Conservation (phyloP, 1,140 invertebrate species). For the Agrypnia vestita region DNA sequence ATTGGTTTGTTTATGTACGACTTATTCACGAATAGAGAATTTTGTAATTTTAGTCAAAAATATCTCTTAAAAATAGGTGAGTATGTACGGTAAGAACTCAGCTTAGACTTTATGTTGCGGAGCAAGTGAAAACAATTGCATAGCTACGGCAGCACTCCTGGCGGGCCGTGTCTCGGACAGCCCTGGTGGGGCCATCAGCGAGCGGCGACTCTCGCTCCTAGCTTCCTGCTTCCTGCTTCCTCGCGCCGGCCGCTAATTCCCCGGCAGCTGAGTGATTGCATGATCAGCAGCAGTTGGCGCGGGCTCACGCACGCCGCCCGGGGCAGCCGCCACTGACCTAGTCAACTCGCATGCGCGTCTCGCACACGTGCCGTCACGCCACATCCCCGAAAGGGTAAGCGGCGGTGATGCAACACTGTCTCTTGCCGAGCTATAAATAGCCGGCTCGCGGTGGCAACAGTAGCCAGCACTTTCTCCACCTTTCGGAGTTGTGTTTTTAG, state of each 20-base stretch:
- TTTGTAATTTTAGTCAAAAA: no score
- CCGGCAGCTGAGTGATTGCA: constrained; percentile 17
- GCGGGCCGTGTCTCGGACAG: no score
- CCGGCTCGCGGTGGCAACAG: not conserved
- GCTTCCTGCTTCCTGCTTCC: not conserved
- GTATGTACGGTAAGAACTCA: no score
- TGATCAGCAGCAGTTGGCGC: constrained; percentile 4
- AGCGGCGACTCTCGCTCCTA: not conserved
- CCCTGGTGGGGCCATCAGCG: not conserved
- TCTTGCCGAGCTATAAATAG: not conserved
- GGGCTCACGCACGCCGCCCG: constrained; percentile 3
- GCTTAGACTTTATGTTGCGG: no score
- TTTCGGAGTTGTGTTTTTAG: no score
- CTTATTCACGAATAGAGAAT: no score
- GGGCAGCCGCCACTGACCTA: not conserved
- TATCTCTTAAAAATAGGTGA: no score
- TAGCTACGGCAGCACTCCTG: no score
- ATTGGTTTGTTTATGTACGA: no score
- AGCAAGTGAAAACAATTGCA: no score
- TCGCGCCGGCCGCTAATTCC: not conserved
- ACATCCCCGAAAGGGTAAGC: constrained; percentile 5
- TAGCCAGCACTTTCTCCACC: not conserved
- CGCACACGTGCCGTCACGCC: not conserved
- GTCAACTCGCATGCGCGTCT: not conserved
- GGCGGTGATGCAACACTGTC: not conserved